A percentile compares a stretch with the other conserved stretches of the same genome.
Evolutionary conservation across 1,140 invertebrate genomes (phyloP).

Genomic region (Aphelinus atriplicis): DNA sequence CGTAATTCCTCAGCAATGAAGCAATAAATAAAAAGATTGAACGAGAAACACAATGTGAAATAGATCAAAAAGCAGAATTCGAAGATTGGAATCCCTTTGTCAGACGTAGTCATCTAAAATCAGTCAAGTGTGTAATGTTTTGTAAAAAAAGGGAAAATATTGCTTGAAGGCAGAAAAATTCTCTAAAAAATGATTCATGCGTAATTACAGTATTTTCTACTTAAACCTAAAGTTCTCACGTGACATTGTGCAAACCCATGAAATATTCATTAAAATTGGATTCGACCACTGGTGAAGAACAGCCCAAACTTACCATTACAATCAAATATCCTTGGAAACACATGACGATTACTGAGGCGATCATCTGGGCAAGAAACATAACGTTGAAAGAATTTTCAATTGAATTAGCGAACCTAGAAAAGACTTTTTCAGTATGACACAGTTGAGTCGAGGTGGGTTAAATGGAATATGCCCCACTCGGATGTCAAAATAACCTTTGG

Average conservation of each 20-base stretch:
- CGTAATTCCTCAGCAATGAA: slow-evolving; percentile 30
- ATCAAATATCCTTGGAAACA: slow-evolving; percentile 49
- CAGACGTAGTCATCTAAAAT: slow-evolving; percentile 21
- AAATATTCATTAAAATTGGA: too few relatives aligned
- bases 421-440: too few relatives aligned
- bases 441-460: too few relatives aligned
- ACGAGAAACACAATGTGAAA: slow-evolving; percentile 26
- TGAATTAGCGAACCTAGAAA: slow-evolving; percentile 50
- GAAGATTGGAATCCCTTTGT: not conserved
- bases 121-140: not conserved
- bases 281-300: too few relatives aligned
- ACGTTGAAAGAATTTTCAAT: slow-evolving; percentile 59
- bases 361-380: slow-evolving; percentile 49
- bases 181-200: too few relatives aligned
- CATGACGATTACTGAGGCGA: slow-evolving; percentile 44
- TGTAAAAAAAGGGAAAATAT: not conserved
- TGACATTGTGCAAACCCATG: too few relatives aligned
- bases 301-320: slow-evolving; percentile 43
- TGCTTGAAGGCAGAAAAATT: too few relatives aligned
- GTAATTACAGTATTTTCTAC: too few relatives aligned
- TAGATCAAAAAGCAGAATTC: slow-evolving; percentile 35
- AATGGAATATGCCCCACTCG: too few relatives aligned
- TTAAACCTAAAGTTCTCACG: too few relatives aligned
- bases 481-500: slow-evolving; percentile 38
- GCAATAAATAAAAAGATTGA: slow-evolving; percentile 33